Evolutionary conservation across 2,888 invertebrate genomes (phyloP), one percentile per base, ranked within the genome.

Genomic region (Nipponacmea schrenckii): DNA sequence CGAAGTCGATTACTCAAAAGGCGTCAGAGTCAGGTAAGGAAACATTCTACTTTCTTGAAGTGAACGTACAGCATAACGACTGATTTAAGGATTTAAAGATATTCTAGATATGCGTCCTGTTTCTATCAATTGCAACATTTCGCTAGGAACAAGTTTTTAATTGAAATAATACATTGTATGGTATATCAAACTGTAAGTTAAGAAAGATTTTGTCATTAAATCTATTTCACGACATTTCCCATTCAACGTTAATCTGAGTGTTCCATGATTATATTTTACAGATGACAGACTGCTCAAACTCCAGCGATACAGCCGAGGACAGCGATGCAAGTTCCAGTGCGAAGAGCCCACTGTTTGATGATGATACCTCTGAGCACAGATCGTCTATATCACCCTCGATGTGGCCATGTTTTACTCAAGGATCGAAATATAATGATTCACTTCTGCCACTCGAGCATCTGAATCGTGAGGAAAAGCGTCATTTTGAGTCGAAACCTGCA

Each of bases 21-120:
- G n/a, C 69, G 69, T 12, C 69, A 69, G 26, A 69, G 69, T 48
- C 69, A 69, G 69, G 69, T 69, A n/a, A n/a, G n/a, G n/a, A n/a
- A n/a, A 64, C 31, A 24, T 31, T 20, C 10, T 66, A 39, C 10
- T 1, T 39, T 39, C 1, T 39, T 5, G 10, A 10, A 39, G 10
- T 39, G 8, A 39, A 8, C 10, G 39, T 39, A 7, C 8, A 39
- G 10, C 39, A 39, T 39, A 39, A 8, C 7, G 39, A 5, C 39
- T 39, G 7, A 39, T 39, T 39, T 39, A 8, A 31, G 31, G 39
- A 39, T 10, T 3, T 31, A 5, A 31, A 31, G 2, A 31, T n/a
- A n/a, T n/a, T n/a, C n/a, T n/a, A n/a, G n/a, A n/a, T n/a, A n/a
- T n/a, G n/a, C n/a, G n/a, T n/a, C n/a, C n/a, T n/a, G n/a, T n/a